phyloP scores from a whole-genome alignment of 1,140 invertebrate species.

The Drosophila saltans region DNA sequence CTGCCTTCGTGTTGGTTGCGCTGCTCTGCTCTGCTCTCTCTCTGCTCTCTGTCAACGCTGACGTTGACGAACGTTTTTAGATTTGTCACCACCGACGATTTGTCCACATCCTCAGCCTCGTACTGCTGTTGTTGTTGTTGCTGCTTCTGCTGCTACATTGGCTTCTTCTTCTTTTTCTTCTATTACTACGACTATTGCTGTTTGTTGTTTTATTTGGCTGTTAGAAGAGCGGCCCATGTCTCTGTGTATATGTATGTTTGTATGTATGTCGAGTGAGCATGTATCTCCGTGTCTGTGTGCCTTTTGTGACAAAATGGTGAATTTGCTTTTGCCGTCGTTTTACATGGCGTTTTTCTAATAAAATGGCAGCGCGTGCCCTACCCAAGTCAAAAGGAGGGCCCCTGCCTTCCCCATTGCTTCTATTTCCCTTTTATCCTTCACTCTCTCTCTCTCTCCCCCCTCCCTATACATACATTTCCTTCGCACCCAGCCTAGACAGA shows the following conservation, averaged over 20 bases:
- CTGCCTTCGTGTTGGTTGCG: slow-evolving; percentile 10
- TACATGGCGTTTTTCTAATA: slow-evolving; percentile 78
- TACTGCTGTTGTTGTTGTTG: slow-evolving; percentile 1
- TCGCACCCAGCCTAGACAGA: slow-evolving; percentile 3
- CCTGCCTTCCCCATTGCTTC: not conserved
- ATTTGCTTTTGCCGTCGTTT: slow-evolving; percentile 57
- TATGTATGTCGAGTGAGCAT: not conserved
- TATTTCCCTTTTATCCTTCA: not conserved
- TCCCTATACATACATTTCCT: not conserved
- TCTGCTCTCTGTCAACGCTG: slow-evolving; percentile 13
- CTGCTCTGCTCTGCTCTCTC: slow-evolving; percentile 2
- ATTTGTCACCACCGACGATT: slow-evolving; percentile 66
- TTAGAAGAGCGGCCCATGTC: slow-evolving; percentile 17
- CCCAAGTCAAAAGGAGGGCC: slow-evolving; percentile 20
- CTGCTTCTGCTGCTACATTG: not conserved
- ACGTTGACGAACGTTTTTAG: slow-evolving; percentile 49
- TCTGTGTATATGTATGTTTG: not conserved
- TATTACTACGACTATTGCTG: slow-evolving; percentile 24
- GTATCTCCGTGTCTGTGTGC: slow-evolving; percentile 4
- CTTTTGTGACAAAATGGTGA: slow-evolving; percentile 75
- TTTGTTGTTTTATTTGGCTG: slow-evolving; percentile 47
- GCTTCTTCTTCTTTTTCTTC: not conserved
- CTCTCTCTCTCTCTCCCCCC: not conserved
- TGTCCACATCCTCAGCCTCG: slow-evolving; percentile 21
- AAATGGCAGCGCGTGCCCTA: slow-evolving; percentile 69